Conservation (phyloP, 2,113 vertebrate genomes). For the Aythya baeri region DNA sequence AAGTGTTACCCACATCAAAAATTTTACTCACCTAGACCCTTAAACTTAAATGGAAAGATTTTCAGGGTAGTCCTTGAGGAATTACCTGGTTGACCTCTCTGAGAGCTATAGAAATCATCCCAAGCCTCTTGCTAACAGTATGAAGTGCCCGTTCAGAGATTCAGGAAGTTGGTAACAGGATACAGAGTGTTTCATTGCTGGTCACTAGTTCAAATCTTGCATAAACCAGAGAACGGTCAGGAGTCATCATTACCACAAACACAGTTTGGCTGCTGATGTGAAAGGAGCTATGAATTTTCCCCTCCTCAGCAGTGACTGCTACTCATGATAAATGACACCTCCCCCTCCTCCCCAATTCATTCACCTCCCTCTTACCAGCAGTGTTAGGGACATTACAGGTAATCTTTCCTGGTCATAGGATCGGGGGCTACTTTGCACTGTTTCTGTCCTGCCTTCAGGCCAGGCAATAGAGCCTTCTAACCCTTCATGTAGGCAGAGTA, state of each 20-base stretch:
- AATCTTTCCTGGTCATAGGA: background rate
- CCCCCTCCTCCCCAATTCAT: background rate
- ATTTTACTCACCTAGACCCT: background rate
- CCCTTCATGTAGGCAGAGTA: background rate
- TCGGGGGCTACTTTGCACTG: background rate
- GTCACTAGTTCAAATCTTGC: background rate
- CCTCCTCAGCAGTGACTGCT: background rate
- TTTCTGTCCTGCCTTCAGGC: background rate
- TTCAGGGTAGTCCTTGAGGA: background rate
- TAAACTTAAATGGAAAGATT: background rate
- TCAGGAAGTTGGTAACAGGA: background rate
- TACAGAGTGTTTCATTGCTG: background rate
- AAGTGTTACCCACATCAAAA: background rate
- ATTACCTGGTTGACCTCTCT: background rate
- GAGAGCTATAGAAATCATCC: background rate
- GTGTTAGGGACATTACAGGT: background rate
- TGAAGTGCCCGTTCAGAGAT: background rate
- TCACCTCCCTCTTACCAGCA: background rate
- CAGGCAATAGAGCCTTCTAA: background rate
- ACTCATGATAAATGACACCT: background rate
- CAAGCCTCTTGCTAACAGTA: background rate
- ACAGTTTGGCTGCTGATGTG: background rate
- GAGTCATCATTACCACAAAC: background rate
- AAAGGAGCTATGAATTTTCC: slow-evolving; percentile 5
- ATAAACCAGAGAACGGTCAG: background rate